phyloP scores from a whole-genome alignment of 2,797 vertebrate species.

The Allobates femoralis region DNA sequence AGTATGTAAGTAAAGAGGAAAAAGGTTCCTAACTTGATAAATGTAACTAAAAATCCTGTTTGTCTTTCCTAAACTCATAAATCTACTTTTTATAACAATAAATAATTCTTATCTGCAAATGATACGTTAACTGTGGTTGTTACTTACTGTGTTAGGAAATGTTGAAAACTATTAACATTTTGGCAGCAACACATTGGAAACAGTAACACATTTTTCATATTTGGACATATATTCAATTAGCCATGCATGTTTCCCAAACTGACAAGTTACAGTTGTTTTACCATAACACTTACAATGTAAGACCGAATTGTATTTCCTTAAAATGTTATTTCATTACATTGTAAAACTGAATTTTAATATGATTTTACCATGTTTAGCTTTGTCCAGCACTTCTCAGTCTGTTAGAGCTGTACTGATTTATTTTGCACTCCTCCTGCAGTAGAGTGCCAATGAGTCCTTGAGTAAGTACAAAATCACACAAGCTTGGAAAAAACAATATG shows the following conservation, averaged over 20 bases:
- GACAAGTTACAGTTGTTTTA: slow-evolving; percentile 12
- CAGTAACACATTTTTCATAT: background rate
- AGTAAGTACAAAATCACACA: slow-evolving; percentile 42
- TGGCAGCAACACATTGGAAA: background rate
- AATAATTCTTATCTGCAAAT: background rate
- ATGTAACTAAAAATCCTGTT: background rate
- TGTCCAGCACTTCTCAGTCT: slow-evolving; percentile 1
- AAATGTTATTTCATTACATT: slow-evolving; percentile 12
- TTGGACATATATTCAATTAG: background rate
- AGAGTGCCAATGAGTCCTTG: slow-evolving; percentile 20
- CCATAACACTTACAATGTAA: background rate
- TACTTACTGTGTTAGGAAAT: background rate
- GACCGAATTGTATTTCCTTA: background rate
- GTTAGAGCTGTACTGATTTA: slow-evolving; percentile 21
- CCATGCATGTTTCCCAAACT: background rate
- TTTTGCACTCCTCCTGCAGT: background rate
- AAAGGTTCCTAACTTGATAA: background rate
- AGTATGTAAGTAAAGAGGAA: too few species aligned
- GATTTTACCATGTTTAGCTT: background rate
- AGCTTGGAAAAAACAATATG: slow-evolving; percentile 44
- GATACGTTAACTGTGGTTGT: background rate
- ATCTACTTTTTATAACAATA: background rate
- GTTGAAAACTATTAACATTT: background rate
- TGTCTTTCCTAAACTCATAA: background rate
- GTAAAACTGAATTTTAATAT: slow-evolving; percentile 9